Evolutionary conservation across 2,888 invertebrate genomes (phyloP), one percentile per base, ranked within the genome.

Genomic region (Pristionchus entomophagus): DNA sequence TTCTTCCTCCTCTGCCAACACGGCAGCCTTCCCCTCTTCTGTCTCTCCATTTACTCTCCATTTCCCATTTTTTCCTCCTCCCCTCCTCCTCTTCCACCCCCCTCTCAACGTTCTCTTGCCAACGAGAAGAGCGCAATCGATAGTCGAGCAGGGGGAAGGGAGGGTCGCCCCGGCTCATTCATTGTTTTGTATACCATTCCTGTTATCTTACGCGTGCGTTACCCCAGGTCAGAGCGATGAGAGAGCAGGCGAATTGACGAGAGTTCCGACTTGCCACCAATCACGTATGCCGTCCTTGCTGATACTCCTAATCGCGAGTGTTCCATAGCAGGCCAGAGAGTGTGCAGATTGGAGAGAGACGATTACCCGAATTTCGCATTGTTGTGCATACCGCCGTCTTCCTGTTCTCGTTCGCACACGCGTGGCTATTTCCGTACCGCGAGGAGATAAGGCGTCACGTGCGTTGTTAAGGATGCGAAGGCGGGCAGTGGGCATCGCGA

Each of bases 51-150:
- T 45, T n/a, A 0, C 26, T 3, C 41, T 45, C 41, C 45, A 35
- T 26, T 45, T 49, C 49, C 49, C 35, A 17, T 35, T 29, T 51
- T 51, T 2, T 26, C 51, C 19, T 29, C 78, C 51, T 26, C 77
- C 5, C 49, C 26, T 32, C 81, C 81, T 26, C 38, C 59, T 59
- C 80, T 80, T n/a, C 32, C 35, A 19, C 12, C 56, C 59, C 59
- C 29, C 26, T 59, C 41, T 41, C 59, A 10, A 22, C 80, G 38
- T 80, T 82, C 82, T 41, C 56, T 82, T 59, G n/a, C 59, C 53
- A 56, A 38, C 82, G 38, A 41, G 73, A 26, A n/a, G n/a, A n/a
- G n/a, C n/a, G 41, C 41, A 22, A 73, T 73, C 73, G 73, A 73
- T 73, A 1, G 69, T 32, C 65, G 32, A n/a, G 32, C 8, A 29